Conservation (phyloP, 1,140 invertebrate species). For the Apis laboriosa region DNA sequence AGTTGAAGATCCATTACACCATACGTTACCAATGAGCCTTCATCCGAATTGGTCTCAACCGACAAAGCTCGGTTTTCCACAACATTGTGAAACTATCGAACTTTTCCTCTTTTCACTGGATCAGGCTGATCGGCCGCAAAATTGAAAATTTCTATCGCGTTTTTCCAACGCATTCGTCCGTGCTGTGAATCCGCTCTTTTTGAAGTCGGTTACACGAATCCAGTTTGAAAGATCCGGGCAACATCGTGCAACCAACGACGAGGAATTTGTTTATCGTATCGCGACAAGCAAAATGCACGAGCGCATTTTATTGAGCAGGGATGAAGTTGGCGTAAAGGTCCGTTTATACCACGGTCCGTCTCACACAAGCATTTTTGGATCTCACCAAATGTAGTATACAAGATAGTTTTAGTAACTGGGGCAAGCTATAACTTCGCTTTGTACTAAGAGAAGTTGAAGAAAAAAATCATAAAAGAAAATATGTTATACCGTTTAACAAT, state of each 20-base stretch:
- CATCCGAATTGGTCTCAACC: not conserved
- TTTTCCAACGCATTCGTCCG: not conserved
- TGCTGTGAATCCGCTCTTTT: constrained; percentile 5
- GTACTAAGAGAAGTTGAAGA: no score
- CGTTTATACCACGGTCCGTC: no score
- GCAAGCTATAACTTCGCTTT: no score
- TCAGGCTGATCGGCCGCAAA: constrained; percentile 31
- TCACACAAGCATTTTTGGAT: no score
- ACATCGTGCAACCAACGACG: not conserved
- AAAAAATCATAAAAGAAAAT: no score
- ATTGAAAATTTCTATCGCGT: constrained; percentile 43
- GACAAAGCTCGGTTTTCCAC: not conserved
- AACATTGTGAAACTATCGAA: not conserved
- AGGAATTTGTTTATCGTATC: constrained; percentile 18
- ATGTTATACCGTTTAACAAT: no score
- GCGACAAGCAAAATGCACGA: constrained; percentile 3
- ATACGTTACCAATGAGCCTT: not conserved
- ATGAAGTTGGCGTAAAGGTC: not conserved
- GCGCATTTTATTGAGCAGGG: not conserved
- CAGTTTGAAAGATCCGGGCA: not conserved
- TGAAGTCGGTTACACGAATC: not conserved
- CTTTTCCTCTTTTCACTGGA: not conserved
- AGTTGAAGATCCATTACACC: no score
- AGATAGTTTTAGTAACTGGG: no score
- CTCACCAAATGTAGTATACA: no score